These are phyloP conservation scores for Haplochromis vanheusdeni DNA, from an alignment of 2,113 vertebrate species.

Conservation along the genomic window DNA sequence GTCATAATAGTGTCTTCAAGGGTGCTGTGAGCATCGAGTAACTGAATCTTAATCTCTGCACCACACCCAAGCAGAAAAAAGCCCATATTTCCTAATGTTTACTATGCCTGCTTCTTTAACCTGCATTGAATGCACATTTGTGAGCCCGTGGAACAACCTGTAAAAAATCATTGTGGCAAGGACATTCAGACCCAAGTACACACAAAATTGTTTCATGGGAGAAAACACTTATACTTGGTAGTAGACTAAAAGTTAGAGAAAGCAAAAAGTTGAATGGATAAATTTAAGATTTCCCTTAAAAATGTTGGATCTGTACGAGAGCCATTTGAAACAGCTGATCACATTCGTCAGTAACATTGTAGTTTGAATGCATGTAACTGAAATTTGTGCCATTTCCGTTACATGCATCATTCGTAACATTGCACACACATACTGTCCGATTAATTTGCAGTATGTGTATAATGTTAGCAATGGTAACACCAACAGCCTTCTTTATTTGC, in stretches of 20 bases:
- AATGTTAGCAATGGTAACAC: background rate
- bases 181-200: background rate
- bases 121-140: background rate
- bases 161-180: background rate
- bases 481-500: background rate
- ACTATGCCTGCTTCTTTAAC: background rate
- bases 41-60: background rate
- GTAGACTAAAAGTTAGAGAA: background rate
- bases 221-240: background rate
- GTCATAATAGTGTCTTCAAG: background rate
- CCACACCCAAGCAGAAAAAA: background rate
- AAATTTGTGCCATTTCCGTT: background rate
- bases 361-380: background rate
- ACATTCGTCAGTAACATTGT: background rate
- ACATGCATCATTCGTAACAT: background rate
- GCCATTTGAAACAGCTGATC: background rate
- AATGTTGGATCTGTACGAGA: background rate
- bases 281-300: background rate
- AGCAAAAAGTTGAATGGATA: background rate
- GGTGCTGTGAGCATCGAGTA: background rate
- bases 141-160: background rate
- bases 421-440: background rate
- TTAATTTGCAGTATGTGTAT: background rate
- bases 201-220: background rate
- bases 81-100: background rate